phyloP scores from a whole-genome alignment of 53 echinoderm and acorn worm genomes.

The Astropecten irregularis region DNA sequence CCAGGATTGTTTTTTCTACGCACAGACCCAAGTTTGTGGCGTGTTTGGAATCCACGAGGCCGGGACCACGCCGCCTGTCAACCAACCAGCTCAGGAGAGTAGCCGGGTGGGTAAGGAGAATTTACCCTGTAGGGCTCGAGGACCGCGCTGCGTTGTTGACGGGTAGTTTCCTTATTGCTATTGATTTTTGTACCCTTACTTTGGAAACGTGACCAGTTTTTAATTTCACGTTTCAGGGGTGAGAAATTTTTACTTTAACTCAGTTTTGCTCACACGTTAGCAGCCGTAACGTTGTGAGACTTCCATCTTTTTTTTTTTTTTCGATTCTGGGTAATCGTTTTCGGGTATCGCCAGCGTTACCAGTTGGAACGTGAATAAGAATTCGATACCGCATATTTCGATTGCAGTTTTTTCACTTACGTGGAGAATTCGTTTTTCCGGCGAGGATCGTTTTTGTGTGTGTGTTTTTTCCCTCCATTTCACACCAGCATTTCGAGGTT shows the following conservation, averaged over 20 bases:
- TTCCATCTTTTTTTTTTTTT: background rate
- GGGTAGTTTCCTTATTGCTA: background rate
- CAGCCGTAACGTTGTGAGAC: background rate
- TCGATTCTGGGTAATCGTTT: background rate
- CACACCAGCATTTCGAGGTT: too few relatives aligned
- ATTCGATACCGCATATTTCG: background rate
- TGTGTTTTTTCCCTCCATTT: background rate
- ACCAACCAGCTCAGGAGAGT: background rate
- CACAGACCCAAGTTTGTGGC: background rate
- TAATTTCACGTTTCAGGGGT: background rate
- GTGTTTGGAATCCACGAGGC: constrained; percentile 12
- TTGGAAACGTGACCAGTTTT: background rate
- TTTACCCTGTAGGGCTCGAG: background rate
- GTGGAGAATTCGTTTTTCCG: background rate
- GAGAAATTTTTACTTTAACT: background rate
- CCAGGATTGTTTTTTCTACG: background rate
- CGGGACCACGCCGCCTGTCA: too few relatives aligned
- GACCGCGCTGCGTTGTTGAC: constrained; percentile 1
- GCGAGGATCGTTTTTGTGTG: too few relatives aligned
- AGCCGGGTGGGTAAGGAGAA: background rate
- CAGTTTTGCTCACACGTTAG: background rate
- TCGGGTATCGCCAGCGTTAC: background rate
- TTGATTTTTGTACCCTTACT: too few relatives aligned
- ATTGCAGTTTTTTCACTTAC: background rate
- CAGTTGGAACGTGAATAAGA: background rate